Percentiles rank a stretch among this genome's conserved stretches.
Conservation (phyloP, 1,140 invertebrate species). For the Sycobia sp. region DNA sequence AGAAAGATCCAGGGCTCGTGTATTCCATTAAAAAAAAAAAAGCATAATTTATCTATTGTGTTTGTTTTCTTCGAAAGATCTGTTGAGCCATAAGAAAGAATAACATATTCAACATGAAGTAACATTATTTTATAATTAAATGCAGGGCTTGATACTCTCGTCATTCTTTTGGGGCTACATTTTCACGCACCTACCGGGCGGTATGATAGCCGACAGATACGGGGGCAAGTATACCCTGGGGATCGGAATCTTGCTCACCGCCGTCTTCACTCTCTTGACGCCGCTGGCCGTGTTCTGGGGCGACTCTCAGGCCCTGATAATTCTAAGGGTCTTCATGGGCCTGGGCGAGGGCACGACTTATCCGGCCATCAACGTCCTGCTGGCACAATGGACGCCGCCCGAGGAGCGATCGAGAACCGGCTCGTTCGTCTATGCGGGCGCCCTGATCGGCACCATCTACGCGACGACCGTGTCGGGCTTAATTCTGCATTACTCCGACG, state of each 20-base stretch:
- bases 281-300: conserved; percentile 23
- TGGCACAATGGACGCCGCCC: conserved; percentile 31
- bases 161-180: conserved; percentile 29
- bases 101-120: too few species aligned
- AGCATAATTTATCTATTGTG: too few species aligned
- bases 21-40: too few species aligned
- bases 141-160: conserved; percentile 25
- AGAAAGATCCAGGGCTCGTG: too few species aligned
- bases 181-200: conserved; percentile 24
- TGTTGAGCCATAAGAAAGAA: too few species aligned
- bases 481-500: conserved; percentile 66
- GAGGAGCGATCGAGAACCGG: conserved; percentile 24
- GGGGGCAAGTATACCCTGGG: conserved; percentile 32
- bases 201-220: conserved; percentile 24
- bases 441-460: conserved; percentile 22
- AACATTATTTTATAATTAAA: neutral
- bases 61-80: too few species aligned
- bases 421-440: conserved; percentile 30
- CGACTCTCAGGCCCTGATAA: conserved; percentile 11
- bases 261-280: conserved; percentile 23
- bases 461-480: conserved; percentile 67
- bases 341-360: conserved; percentile 31
- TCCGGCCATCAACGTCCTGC: conserved; percentile 24
- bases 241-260: conserved; percentile 25
- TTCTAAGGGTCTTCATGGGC: conserved; percentile 22